These are phyloP conservation scores for Holocentrus rufus DNA, from an alignment of 2,797 vertebrate genomes.

Conservation along the genomic window DNA sequence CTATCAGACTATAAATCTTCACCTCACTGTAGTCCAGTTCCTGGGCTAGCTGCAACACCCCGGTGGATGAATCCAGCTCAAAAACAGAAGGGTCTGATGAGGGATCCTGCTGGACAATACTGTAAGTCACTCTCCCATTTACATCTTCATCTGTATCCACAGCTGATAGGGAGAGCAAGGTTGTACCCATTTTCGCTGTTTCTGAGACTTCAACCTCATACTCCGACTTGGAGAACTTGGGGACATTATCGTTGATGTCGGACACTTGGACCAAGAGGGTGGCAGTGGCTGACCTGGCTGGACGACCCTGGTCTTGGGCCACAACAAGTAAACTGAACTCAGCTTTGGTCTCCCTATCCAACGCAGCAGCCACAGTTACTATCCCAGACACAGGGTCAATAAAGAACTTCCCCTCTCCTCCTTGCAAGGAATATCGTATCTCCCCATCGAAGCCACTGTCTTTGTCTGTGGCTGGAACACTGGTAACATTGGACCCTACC, in stretches of 20 bases:
- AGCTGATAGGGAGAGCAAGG: slow-evolving; percentile 68
- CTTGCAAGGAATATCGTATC: slow-evolving; percentile 76
- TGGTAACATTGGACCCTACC: slow-evolving; percentile 47
- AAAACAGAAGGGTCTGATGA: slow-evolving; percentile 51
- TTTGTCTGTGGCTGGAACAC: slow-evolving; percentile 63
- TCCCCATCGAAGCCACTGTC: slow-evolving; percentile 81
- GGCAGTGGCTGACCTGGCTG: slow-evolving; percentile 58
- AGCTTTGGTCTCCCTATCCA: slow-evolving; percentile 79
- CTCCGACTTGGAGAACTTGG: slow-evolving; percentile 64
- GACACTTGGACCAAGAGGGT: slow-evolving; percentile 64
- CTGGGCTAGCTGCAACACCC: slow-evolving; percentile 70
- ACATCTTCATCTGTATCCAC: slow-evolving; percentile 75
- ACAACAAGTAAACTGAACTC: slow-evolving; percentile 75
- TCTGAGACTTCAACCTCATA: slow-evolving; percentile 72
- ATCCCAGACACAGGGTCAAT: slow-evolving; percentile 71
- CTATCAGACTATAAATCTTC: slow-evolving; percentile 68
- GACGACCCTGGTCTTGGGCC: slow-evolving; percentile 83
- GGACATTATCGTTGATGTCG: slow-evolving; percentile 82
- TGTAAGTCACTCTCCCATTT: slow-evolving; percentile 74
- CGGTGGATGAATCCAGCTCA: slow-evolving; percentile 61
- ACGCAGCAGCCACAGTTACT: slow-evolving; percentile 64
- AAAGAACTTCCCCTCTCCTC: slow-evolving; percentile 76
- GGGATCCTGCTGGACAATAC: slow-evolving; percentile 70
- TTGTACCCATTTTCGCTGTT: slow-evolving; percentile 36
- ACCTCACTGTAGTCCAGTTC: slow-evolving; percentile 77